A percentile compares a stretch with the other conserved stretches of the same genome.
Conservation (phyloP, 2,113 vertebrate species). For the Aegithalos caudatus region DNA sequence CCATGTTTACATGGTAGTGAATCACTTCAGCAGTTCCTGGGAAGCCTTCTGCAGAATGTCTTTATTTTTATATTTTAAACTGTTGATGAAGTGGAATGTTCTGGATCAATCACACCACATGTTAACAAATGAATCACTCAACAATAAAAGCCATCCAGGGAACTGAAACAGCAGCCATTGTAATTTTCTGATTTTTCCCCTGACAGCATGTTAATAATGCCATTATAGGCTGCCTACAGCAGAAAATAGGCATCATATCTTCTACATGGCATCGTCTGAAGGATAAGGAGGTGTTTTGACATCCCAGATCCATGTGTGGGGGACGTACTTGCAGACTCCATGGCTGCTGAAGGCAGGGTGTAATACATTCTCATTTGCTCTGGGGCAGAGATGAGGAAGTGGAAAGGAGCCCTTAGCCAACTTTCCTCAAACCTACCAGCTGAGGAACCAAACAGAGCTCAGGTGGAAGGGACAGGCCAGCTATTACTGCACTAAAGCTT, state of each 20-base stretch:
- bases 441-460: not conserved
- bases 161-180: not conserved
- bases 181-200: not conserved
- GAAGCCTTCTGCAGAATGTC: conserved; percentile 10
- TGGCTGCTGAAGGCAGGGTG: fast-evolving
- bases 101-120: conserved; percentile 1
- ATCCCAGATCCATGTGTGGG: not conserved
- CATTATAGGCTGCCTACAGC: not conserved
- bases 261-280: not conserved
- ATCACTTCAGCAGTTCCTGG: conserved; percentile 21
- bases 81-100: conserved; percentile 23
- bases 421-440: not conserved
- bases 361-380: not conserved
- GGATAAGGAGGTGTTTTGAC: not conserved
- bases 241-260: not conserved
- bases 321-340: not conserved
- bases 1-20: conserved; percentile 28
- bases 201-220: not conserved
- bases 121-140: conserved; percentile 13
- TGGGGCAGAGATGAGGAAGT: not conserved
- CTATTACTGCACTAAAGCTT: not conserved
- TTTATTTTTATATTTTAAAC: conserved; percentile 42
- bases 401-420: not conserved
- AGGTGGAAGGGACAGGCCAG: not conserved
- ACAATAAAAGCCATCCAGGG: conserved; percentile 6